Percentiles rank a stretch among this genome's conserved stretches.
Conservation (phyloP, 1,140 invertebrate species). For the Papilio polytes region DNA sequence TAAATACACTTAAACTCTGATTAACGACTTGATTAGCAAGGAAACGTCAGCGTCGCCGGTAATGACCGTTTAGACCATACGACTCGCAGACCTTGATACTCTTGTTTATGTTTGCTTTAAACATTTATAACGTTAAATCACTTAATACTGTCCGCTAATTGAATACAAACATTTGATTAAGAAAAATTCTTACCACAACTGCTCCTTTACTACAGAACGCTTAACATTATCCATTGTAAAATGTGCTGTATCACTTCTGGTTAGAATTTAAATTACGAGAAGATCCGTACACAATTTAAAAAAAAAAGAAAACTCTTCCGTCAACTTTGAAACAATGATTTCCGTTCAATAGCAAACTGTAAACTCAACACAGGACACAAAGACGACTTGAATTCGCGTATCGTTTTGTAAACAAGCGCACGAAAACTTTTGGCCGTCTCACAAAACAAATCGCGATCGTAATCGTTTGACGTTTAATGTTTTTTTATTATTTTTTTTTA, state of each 20-base stretch:
- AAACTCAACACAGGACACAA: slow-evolving; percentile 46
- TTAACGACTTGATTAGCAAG: slow-evolving; percentile 28
- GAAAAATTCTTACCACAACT: slow-evolving; percentile 18
- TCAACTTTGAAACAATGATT: slow-evolving; percentile 44
- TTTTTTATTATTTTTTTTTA: slow-evolving; percentile 52
- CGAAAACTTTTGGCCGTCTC: slow-evolving; percentile 43
- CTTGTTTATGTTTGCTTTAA: slow-evolving; percentile 31
- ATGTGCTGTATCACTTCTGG: background rate
- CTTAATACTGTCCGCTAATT: slow-evolving; percentile 8
- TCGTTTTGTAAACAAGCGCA: slow-evolving; percentile 52
- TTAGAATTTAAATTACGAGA: slow-evolving; percentile 40
- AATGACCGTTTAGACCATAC: slow-evolving; percentile 8
- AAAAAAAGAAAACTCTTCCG: slow-evolving; percentile 44
- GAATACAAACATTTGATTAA: slow-evolving; percentile 28
- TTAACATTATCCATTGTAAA: background rate
- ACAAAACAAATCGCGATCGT: slow-evolving; percentile 54
- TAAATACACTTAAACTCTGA: slow-evolving; percentile 27
- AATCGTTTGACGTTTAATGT: slow-evolving; percentile 46
- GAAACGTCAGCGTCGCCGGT: slow-evolving; percentile 21
- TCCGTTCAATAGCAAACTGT: slow-evolving; percentile 45
- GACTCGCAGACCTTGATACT: slow-evolving; percentile 20
- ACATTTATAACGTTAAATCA: slow-evolving; percentile 28
- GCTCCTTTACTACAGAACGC: background rate
- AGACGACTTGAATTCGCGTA: slow-evolving; percentile 44
- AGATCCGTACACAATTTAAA: slow-evolving; percentile 50